Evolutionary conservation across 2,888 invertebrate genomes (phyloP), one percentile per base, ranked within the genome.

Genomic region (Microchrysa polita): DNA sequence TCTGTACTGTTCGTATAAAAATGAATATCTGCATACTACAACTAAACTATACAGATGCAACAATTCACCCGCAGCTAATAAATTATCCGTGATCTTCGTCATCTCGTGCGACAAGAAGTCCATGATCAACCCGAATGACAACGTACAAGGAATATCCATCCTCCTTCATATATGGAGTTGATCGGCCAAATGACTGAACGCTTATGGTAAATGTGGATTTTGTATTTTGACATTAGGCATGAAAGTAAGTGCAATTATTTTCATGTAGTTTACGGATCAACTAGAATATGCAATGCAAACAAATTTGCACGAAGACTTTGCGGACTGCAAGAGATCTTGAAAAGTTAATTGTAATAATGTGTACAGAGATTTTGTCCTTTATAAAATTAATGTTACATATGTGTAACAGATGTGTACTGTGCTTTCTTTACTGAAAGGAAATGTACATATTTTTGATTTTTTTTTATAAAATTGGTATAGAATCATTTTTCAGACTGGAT

Each of bases 191-290:
- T 55, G 48, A 20, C 2, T 10, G 55, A 10, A 14, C 5, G 61
- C 20, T 20, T 63, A 18, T 42, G 42, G 44, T 12, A 18, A 48
- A 48, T 44, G 18, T 20, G 18, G 20, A 65, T 7, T 22, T 65
- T 18, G 34, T 65, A 44, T 65, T 34, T 65, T 65, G 65, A 65
- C 65, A 65, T 65, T 65, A 65, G 44, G 65, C 65, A 65, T 65
- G 65, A 65, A 65, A 65, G 65, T 65, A 48, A 69, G 57, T 57
- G 73, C 67, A 73, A 73, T 73, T 73, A 73, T 67, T 73, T 73
- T 73, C 55, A 73, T 73, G 73, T 73, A 67, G 52, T 34, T 34
- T 67, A 73, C 67, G 73, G 73, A 65, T 73, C 73, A 73, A 67
- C 67, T 67, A 57, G 59, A 61, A 55, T 69, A 27, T 60, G 42